These are phyloP conservation scores for Glyptemys insculpta DNA, from an alignment of 2,797 vertebrate species.

Conservation along the genomic window DNA sequence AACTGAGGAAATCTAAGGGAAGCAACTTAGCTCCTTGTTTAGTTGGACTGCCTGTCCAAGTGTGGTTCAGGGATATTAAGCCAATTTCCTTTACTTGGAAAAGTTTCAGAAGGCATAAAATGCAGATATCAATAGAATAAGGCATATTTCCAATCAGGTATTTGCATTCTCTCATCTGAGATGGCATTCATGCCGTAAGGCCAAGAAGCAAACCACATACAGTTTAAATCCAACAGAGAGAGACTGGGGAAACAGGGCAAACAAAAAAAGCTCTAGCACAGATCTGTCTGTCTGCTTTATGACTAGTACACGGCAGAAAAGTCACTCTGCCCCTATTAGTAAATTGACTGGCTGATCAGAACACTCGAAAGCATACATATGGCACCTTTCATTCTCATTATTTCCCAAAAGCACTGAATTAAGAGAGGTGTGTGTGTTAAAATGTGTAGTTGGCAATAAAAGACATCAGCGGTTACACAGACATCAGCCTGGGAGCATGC, in stretches of 20 bases:
- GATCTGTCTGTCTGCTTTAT: background rate
- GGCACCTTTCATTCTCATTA: background rate
- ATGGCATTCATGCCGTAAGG: background rate
- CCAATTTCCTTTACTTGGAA: conserved; percentile 34
- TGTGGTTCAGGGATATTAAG: conserved; percentile 32
- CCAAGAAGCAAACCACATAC: background rate
- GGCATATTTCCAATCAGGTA: conserved; percentile 41
- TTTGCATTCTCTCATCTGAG: conserved; percentile 22
- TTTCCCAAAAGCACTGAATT: background rate
- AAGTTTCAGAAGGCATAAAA: conserved; percentile 32
- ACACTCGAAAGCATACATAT: background rate
- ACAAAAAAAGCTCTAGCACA: background rate
- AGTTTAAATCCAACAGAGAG: conserved; percentile 3
- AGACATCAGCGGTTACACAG: background rate
- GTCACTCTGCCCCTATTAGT: background rate
- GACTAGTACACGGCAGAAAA: background rate
- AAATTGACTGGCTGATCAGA: background rate
- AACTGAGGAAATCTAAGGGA: conserved; percentile 6
- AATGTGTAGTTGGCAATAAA: background rate
- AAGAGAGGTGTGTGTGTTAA: background rate
- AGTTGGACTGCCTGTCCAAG: background rate
- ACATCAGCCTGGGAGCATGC: background rate
- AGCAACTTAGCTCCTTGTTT: background rate
- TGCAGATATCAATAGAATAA: conserved; percentile 48
- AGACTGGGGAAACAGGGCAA: background rate